Conservation (phyloP, 35 echinoderm and acorn worm species). For the Chiridota heheva region DNA sequence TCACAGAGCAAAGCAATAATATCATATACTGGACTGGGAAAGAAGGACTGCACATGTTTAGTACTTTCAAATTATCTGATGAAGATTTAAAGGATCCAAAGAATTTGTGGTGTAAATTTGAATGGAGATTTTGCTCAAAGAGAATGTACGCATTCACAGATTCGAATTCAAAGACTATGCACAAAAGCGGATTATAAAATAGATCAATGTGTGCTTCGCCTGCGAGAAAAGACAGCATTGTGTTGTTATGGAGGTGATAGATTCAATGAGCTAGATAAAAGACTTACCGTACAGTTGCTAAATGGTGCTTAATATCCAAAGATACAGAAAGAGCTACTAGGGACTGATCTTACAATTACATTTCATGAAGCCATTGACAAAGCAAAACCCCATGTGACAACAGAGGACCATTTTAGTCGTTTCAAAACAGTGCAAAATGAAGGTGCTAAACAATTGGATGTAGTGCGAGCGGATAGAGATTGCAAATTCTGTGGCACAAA, state of each 20-base stretch:
- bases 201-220: background rate
- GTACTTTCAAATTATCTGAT: constrained; percentile 11
- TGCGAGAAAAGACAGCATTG: constrained; percentile 1
- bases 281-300: constrained; percentile 15
- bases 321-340: constrained; percentile 54
- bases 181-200: constrained; percentile 1
- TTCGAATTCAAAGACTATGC: constrained; percentile 21
- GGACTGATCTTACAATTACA: constrained; percentile 22
- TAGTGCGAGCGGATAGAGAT: too few relatives aligned
- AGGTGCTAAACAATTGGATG: too few relatives aligned
- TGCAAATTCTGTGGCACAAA: too few relatives aligned
- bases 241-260: too few relatives aligned
- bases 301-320: constrained; percentile 41
- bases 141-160: constrained; percentile 15
- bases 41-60: constrained; percentile 9
- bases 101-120: background rate
- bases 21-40: constrained; percentile 14
- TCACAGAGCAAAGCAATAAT: constrained; percentile 19
- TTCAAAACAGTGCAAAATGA: too few relatives aligned
- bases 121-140: constrained; percentile 23
- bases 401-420: background rate
- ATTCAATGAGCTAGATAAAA: constrained; percentile 19
- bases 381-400: constrained; percentile 30
- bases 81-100: background rate
- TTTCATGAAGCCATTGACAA: constrained; percentile 44